Evolutionary conservation across 2,888 invertebrate species (phyloP), one percentile per base, ranked within the genome.

Genomic region (Andrena camellia): DNA sequence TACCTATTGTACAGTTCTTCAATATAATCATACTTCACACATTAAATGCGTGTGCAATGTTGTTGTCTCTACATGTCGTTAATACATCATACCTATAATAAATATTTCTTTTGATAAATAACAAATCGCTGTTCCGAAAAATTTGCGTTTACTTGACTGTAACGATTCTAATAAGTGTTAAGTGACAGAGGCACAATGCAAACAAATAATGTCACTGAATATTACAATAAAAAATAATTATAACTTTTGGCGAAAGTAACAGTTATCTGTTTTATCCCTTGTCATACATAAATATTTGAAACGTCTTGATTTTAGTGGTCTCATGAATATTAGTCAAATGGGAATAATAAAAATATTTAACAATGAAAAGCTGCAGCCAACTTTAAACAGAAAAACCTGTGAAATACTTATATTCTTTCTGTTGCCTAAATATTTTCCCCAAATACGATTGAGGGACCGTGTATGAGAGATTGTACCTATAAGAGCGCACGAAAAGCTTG

Each of bases 371-470:
- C 23, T 1, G 33, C 63, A 57, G 0, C 13, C 60, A 52, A 75
- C 10, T 29, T 52, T 52, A 7, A 33, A 13, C 10, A 23, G 13
- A 20, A 35, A 31, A 54, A 23, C 17, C 8, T 68, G 54, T 23
- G 20, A 33, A 54, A 57, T 26, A 23, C 0, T 42, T 17, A 42
- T 60, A 70, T 52, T 35, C 23, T 59, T 75, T 67, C n/a, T 7
- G n/a, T 68, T n/a, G 10, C 20, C 6, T 13, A 29, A 67, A 5
- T 67, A 48, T 57, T 74, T 74, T 48, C 48, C 42, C 26, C n/a
- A 35, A 33, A 31, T 62, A 68, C 68, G 59, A 59, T 68, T 60
- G 42, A 33, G 23, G 69, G n/a, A 26, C 50, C 48, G 50, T 60
- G 33, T 17, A 33, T 10, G 23, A 60, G 26, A 52, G 50, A 62